Evolutionary conservation across 2,113 vertebrate genomes (phyloP), one percentile per base, ranked within the genome.

Genomic region (Pseudopodoces humilis): DNA sequence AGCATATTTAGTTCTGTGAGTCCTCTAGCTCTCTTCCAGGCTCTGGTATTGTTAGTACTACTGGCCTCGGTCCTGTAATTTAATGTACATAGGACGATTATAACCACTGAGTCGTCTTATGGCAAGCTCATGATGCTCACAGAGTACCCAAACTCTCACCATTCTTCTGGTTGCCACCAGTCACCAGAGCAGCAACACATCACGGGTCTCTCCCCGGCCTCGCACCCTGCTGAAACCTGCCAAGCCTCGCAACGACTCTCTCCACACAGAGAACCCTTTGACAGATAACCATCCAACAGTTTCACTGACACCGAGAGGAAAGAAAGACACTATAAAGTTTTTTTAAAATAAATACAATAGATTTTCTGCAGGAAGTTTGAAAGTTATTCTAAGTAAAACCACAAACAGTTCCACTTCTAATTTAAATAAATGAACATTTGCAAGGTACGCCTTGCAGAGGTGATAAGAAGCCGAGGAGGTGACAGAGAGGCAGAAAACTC

Each of bases 201-300:
- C 7, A 3, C 0, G 3, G n/a, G 37, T 20, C 49, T 35, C 59
- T 3, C 20, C 39, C 2, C 8, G 19, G 52, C 27, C 62, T 25
- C 0, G 1, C 0, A 65, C 22, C 15, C 3, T 3, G 43, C 15
- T 33, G 41, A 41, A 44, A 65, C 33, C 70, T 0, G 0, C 30
- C 44, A 7, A 11, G 31, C 18, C 7, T 13, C 19, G 27, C 56
- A 64, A 7, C 14, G 3, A 3, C 18, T 39, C 59, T 7, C 9
- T 30, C 15, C 1, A 7, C 46, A 18, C 9, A 15, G 18, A 37
- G 17, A 83, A 52, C 10, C 39, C 39, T 13, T 4, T 59, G 72
- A 41, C n/a, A 39, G 72, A 43, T 37, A 67, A 21, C 37, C 39
- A 47, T 33, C 62, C 44, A 43, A 20, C 14, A 47, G 44, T 31